phyloP scores from a whole-genome alignment of 2,888 invertebrate species.

The Physocephala rufipes region DNA sequence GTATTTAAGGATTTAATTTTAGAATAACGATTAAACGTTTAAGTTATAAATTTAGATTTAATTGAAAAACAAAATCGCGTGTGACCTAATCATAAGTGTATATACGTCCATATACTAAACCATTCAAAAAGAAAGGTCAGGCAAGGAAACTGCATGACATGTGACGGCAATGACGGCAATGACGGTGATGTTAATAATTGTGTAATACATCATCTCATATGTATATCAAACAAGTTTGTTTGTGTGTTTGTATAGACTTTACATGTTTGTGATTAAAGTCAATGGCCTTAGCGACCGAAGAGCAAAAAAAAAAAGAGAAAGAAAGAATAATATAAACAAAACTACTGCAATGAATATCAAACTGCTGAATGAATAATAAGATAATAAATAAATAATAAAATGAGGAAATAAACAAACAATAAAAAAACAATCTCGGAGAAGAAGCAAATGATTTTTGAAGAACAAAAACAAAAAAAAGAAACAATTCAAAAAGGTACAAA shows the following conservation, averaged over 20 bases:
- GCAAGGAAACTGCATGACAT: background rate
- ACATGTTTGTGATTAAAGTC: slow-evolving; percentile 23
- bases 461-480: slow-evolving; percentile 22
- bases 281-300: slow-evolving; percentile 21
- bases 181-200: background rate
- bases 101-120: too few relatives aligned
- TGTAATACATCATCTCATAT: background rate
- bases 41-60: too few relatives aligned
- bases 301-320: slow-evolving; percentile 16
- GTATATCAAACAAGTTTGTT: background rate
- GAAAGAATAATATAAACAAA: too few relatives aligned
- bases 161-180: background rate
- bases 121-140: background rate
- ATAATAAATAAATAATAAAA: slow-evolving; percentile 20
- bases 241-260: too few relatives aligned
- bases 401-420: slow-evolving; percentile 23
- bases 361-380: slow-evolving; percentile 4
- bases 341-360: slow-evolving; percentile 7
- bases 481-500: slow-evolving; percentile 12
- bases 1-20: too few relatives aligned
- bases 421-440: slow-evolving; percentile 5
- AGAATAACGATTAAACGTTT: too few relatives aligned
- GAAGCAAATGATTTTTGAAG: slow-evolving; percentile 8
- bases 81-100: too few relatives aligned
- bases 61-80: too few relatives aligned